Evolutionary conservation across 2,797 vertebrate genomes (phyloP).

Genomic region (Menidia menidia): DNA sequence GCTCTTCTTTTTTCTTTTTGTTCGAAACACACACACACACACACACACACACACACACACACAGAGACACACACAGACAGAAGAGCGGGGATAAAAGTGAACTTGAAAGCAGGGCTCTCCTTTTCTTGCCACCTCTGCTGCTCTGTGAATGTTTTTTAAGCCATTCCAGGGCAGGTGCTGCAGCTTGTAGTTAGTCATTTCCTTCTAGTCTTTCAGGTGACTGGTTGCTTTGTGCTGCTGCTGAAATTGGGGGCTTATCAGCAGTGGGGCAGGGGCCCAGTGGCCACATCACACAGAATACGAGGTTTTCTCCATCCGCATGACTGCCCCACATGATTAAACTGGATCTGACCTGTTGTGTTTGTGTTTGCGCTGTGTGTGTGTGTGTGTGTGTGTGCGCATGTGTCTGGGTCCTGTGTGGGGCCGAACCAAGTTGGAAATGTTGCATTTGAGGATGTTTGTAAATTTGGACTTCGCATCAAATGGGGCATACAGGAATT

Average conservation of each 20-base stretch:
- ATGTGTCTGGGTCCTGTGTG: not conserved
- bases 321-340: conserved; percentile 86
- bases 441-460: conserved; percentile 8
- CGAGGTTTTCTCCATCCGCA: conserved; percentile 76
- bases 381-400: not conserved
- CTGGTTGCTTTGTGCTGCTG: conserved; percentile 74
- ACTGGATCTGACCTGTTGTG: conserved; percentile 75
- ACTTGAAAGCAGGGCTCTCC: conserved; percentile 27
- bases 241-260: conserved; percentile 80
- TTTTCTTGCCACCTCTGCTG: not conserved
- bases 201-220: conserved; percentile 69
- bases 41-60: not conserved
- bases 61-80: conserved; percentile 19
- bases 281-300: conserved; percentile 78
- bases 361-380: conserved; percentile 42
- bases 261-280: conserved; percentile 69
- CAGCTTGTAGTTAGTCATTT: conserved; percentile 63
- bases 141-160: conserved; percentile 42
- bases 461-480: conserved; percentile 15
- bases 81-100: conserved; percentile 18
- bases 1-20: not conserved
- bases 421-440: conserved; percentile 12
- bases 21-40: too few relatives aligned
- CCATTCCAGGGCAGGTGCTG: conserved; percentile 37
- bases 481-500: not conserved